Evolutionary conservation across 2,113 vertebrate species (phyloP).

Genomic region (Carassius gibelio): DNA sequence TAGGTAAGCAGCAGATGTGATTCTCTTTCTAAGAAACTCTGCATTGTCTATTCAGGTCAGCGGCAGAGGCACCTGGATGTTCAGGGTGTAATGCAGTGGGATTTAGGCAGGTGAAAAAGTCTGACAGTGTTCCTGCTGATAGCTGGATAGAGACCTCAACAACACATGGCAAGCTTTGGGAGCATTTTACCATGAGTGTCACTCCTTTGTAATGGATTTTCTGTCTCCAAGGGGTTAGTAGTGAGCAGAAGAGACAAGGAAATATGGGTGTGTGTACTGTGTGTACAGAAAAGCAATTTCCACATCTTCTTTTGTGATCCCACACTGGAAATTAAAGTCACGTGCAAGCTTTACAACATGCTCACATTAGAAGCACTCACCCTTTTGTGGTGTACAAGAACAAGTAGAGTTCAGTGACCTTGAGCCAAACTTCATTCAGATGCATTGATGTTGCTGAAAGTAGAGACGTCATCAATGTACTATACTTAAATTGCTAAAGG

Average conservation of each 20-base stretch:
- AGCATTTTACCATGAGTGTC: slow-evolving; percentile 69
- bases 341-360: slow-evolving; percentile 44
- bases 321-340: slow-evolving; percentile 47
- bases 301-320: slow-evolving; percentile 50
- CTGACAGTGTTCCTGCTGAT: slow-evolving; percentile 71
- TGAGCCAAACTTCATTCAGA: slow-evolving; percentile 33
- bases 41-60: slow-evolving; percentile 46
- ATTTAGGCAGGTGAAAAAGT: slow-evolving; percentile 75
- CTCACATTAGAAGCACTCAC: slow-evolving; percentile 1
- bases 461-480: slow-evolving; percentile 15
- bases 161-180: slow-evolving; percentile 58
- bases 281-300: slow-evolving; percentile 49
- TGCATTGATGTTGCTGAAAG: neutral
- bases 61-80: slow-evolving; percentile 28
- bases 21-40: neutral
- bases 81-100: slow-evolving; percentile 65
- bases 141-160: slow-evolving; percentile 68
- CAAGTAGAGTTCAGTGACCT: slow-evolving; percentile 43
- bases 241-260: slow-evolving; percentile 69
- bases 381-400: slow-evolving; percentile 17
- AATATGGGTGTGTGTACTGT: slow-evolving; percentile 65
- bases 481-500: slow-evolving; percentile 50
- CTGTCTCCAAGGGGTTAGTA: slow-evolving; percentile 66
- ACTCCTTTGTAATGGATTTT: slow-evolving; percentile 73
- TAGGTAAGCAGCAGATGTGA: neutral